Percentiles rank a stretch among this genome's conserved stretches.
phyloP scores from a whole-genome alignment of 2,797 vertebrate species.

The Malurus leucopterus region DNA sequence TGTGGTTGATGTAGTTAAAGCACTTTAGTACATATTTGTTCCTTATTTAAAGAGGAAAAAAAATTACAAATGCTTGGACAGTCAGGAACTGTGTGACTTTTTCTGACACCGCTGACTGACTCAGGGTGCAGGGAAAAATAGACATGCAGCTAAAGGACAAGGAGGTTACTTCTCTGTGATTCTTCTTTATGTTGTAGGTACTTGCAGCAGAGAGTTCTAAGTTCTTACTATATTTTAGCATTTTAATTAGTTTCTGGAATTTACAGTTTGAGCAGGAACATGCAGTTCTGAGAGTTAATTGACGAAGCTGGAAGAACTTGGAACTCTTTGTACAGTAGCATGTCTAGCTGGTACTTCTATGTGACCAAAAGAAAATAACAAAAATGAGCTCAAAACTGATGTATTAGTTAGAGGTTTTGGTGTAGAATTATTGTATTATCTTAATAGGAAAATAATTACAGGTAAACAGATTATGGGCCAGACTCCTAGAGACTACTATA shows the following conservation, averaged over 20 bases:
- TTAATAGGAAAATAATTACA: conserved; percentile 44
- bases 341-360: conserved; percentile 63
- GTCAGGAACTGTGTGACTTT: conserved; percentile 68
- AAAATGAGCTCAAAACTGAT: neutral
- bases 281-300: conserved; percentile 29
- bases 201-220: conserved; percentile 36
- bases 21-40: conserved; percentile 83
- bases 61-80: conserved; percentile 60
- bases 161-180: conserved; percentile 50
- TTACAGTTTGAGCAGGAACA: conserved; percentile 37
- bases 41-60: conserved; percentile 67
- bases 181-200: conserved; percentile 40
- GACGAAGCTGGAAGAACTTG: conserved; percentile 61
- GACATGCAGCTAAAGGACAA: conserved; percentile 55
- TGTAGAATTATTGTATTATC: conserved; percentile 28
- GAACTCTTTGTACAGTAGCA: conserved; percentile 52
- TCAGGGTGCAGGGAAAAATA: conserved; percentile 61
- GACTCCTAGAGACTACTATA: conserved; percentile 53
- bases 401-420: neutral
- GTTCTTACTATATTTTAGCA: neutral
- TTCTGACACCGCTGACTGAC: conserved; percentile 60
- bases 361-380: conserved; percentile 64
- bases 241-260: conserved; percentile 33
- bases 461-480: conserved; percentile 52
- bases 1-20: conserved; percentile 77